Evolutionary conservation across 2,888 invertebrate species (phyloP).

Genomic region (Pherbina coryleti): DNA sequence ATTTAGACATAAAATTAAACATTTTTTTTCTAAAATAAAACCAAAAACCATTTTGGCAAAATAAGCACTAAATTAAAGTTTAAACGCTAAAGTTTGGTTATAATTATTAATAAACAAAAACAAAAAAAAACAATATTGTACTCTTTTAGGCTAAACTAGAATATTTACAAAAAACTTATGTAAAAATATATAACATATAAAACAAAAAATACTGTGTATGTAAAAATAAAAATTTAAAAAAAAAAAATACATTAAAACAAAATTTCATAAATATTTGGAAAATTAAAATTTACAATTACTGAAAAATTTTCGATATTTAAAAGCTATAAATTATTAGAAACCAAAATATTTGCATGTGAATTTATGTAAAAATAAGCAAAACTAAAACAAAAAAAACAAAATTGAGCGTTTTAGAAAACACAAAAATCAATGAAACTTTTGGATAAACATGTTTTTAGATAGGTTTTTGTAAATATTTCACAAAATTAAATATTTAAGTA

Average conservation of each 20-base stretch:
- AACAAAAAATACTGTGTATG: background rate
- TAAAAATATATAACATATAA: slow-evolving; percentile 48
- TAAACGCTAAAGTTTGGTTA: background rate
- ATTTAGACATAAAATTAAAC: slow-evolving; percentile 48
- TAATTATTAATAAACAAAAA: background rate
- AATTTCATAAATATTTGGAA: slow-evolving; percentile 33
- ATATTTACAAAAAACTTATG: slow-evolving; percentile 58
- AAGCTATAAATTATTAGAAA: background rate
- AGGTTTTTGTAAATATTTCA: slow-evolving; percentile 69
- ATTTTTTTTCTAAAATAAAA: slow-evolving; percentile 31
- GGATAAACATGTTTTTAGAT: slow-evolving; percentile 57
- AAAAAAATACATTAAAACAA: too few species aligned
- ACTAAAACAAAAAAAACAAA: too few species aligned
- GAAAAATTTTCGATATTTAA: slow-evolving; percentile 31
- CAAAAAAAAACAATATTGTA: background rate
- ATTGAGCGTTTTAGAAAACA: slow-evolving; percentile 41
- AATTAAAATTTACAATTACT: slow-evolving; percentile 41
- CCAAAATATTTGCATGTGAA: slow-evolving; percentile 41
- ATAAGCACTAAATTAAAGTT: slow-evolving; percentile 13
- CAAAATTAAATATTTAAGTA: slow-evolving; percentile 48
- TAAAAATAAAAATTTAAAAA: background rate
- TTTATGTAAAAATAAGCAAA: slow-evolving; percentile 38
- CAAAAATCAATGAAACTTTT: slow-evolving; percentile 40
- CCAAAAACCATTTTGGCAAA: slow-evolving; percentile 46
- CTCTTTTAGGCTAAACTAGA: slow-evolving; percentile 51